These are phyloP conservation scores for Artibeus lituratus DNA, from an alignment of 2,797 vertebrate genomes.

Conservation along the genomic window DNA sequence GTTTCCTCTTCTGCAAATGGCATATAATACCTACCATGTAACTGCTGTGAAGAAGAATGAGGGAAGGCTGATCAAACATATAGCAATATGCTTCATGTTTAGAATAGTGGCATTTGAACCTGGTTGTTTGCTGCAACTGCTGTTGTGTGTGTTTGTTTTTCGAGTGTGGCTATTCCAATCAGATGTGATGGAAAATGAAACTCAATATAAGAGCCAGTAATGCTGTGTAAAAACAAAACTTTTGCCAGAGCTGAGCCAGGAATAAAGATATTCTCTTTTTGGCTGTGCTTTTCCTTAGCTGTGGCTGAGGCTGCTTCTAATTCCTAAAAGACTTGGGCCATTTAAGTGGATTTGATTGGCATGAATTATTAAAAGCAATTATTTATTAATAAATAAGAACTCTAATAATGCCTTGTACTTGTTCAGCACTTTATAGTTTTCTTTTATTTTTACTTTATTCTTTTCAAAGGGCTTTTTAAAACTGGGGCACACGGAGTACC, in stretches of 20 bases:
- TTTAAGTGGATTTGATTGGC: slow-evolving; percentile 59
- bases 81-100: background rate
- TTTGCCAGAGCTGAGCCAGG: background rate
- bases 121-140: background rate
- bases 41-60: background rate
- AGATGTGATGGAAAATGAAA: background rate
- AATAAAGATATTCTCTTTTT: background rate
- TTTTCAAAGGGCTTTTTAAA: slow-evolving; percentile 67
- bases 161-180: background rate
- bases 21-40: rapidly evolving
- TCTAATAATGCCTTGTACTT: slow-evolving; percentile 37
- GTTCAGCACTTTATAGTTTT: slow-evolving; percentile 57
- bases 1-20: background rate
- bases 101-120: background rate
- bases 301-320: background rate
- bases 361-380: slow-evolving; percentile 69
- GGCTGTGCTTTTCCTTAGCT: background rate
- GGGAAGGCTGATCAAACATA: background rate
- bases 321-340: slow-evolving; percentile 50
- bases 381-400: slow-evolving; percentile 71
- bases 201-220: background rate
- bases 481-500: slow-evolving; percentile 40
- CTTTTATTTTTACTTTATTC: slow-evolving; percentile 66
- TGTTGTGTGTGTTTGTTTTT: background rate
- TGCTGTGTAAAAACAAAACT: background rate